Conservation (phyloP, 1,140 invertebrate genomes). For the Hydropsyche tenuis region DNA sequence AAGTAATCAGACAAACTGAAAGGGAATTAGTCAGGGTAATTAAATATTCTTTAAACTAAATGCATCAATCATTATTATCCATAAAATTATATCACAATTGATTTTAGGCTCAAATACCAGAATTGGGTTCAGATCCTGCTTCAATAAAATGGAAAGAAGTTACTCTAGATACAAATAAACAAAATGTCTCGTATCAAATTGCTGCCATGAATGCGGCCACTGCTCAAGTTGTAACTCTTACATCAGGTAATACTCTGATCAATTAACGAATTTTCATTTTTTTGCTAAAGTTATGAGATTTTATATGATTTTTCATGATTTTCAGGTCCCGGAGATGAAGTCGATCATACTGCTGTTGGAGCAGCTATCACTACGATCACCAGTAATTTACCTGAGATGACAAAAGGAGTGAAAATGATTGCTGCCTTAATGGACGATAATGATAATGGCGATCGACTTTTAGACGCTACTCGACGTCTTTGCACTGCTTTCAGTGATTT, state of each 20-base stretch:
- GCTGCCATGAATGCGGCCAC: slow-evolving; percentile 99
- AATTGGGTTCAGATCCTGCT: slow-evolving; percentile 82
- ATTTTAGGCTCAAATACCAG: slow-evolving; percentile 74
- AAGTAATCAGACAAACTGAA: slow-evolving; percentile 86
- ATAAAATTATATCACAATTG: neutral
- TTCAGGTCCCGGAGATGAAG: slow-evolving; percentile 74
- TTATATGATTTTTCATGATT: neutral
- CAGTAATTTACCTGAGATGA: slow-evolving; percentile 95
- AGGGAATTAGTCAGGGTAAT: slow-evolving; percentile 72
- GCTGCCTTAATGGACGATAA: slow-evolving; percentile 91
- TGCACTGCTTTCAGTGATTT: slow-evolving; percentile 95
- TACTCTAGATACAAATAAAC: slow-evolving; percentile 93
- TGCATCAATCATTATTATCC: neutral
- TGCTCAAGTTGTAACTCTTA: slow-evolving; percentile 95
- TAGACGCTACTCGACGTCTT: slow-evolving; percentile 91
- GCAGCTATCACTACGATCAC: slow-evolving; percentile 97
- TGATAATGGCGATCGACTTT: slow-evolving; percentile 80
- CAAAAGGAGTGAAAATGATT: slow-evolving; percentile 91
- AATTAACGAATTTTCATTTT: neutral
- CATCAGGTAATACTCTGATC: slow-evolving; percentile 67
- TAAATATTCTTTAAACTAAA: slow-evolving; percentile 2
- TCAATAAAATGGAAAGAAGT: slow-evolving; percentile 93
- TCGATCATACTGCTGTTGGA: slow-evolving; percentile 94
- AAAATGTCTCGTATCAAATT: slow-evolving; percentile 94
- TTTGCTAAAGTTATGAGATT: neutral